A percentile compares a stretch with the other conserved stretches of the same genome.
These are phyloP conservation scores for Coilia nasus DNA, from an alignment of 2,797 vertebrate species.

Conservation along the genomic window DNA sequence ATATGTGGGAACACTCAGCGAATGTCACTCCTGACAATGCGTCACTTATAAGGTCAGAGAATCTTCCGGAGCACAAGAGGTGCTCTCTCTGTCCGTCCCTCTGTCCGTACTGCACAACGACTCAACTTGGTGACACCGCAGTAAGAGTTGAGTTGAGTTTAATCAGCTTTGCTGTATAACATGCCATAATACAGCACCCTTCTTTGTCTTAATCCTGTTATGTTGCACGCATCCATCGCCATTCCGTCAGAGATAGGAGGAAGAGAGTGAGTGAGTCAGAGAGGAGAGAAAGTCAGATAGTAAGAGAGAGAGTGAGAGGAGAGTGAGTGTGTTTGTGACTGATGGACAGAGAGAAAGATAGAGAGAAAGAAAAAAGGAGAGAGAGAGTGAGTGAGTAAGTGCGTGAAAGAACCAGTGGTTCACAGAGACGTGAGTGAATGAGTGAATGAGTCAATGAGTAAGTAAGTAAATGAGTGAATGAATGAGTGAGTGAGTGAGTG, in stretches of 20 bases:
- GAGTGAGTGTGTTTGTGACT: background rate
- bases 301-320: background rate
- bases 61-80: background rate
- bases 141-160: background rate
- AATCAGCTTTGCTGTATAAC: conserved; percentile 6
- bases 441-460: background rate
- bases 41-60: conserved; percentile 4
- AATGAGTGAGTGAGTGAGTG: background rate
- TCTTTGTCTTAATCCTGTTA: conserved; percentile 15
- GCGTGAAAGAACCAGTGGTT: no score
- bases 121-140: background rate
- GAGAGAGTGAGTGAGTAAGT: background rate
- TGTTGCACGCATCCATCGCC: background rate
- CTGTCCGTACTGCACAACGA: background rate
- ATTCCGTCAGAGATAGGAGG: background rate
- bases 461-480: background rate
- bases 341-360: background rate
- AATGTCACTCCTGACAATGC: background rate
- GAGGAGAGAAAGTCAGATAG: no score
- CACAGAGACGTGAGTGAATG: no score
- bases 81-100: background rate
- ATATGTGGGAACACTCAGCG: background rate
- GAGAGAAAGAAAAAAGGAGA: background rate
- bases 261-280: no score
- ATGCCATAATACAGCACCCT: conserved; percentile 11